Evolutionary conservation across 2,888 invertebrate species (phyloP).

Genomic region (Cephus pygmeus): DNA sequence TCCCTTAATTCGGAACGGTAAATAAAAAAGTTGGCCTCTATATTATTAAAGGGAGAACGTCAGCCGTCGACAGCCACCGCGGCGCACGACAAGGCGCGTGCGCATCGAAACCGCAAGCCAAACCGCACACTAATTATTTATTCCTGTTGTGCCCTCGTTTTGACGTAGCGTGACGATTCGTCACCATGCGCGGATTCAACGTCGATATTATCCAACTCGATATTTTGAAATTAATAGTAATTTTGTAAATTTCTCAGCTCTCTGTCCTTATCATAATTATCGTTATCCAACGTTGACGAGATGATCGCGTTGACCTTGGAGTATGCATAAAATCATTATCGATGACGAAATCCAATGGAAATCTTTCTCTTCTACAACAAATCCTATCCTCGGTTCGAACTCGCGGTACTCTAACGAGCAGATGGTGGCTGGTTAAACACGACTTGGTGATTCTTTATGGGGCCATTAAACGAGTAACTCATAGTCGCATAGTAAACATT

Average conservation of each 20-base stretch:
- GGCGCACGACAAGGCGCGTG: slow-evolving; percentile 49
- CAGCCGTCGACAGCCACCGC: slow-evolving; percentile 36
- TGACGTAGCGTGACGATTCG: slow-evolving; percentile 35
- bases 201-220: neutral
- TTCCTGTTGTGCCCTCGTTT: slow-evolving; percentile 47
- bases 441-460: slow-evolving; percentile 52
- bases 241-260: neutral
- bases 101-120: slow-evolving; percentile 50
- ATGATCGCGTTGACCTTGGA: neutral
- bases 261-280: neutral
- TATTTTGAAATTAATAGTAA: neutral
- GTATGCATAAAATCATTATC: neutral
- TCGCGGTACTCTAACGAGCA: slow-evolving; percentile 40
- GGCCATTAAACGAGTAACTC: slow-evolving; percentile 50
- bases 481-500: slow-evolving; percentile 52
- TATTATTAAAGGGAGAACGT: slow-evolving; percentile 39
- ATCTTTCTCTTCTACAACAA: neutral
- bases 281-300: neutral
- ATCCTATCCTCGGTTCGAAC: neutral
- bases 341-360: neutral
- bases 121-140: slow-evolving; percentile 60
- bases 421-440: slow-evolving; percentile 48
- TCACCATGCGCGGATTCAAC: slow-evolving; percentile 1
- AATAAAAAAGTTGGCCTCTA: slow-evolving; percentile 3
- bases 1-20: slow-evolving; percentile 4